Evolutionary conservation across 2,797 vertebrate genomes (phyloP).

Genomic region (Catostomus latipinnis): DNA sequence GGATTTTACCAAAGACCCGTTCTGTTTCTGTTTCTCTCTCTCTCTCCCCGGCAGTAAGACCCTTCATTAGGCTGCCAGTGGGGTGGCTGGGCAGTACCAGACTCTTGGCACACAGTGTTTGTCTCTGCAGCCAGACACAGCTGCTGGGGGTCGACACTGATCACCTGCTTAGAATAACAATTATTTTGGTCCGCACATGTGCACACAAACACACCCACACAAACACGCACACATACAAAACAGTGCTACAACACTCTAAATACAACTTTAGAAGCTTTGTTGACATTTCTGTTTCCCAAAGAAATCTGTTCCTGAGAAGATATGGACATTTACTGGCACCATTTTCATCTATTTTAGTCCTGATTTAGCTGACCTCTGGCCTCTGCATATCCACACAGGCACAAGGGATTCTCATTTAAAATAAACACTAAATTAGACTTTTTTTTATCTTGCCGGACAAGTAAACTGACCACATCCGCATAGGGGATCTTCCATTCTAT

Average conservation of each 20-base stretch:
- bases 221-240: not conserved
- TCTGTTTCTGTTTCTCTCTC: too few species aligned
- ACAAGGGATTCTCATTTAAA: slow-evolving; percentile 67
- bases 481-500: not conserved
- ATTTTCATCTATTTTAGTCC: slow-evolving; percentile 35
- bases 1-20: slow-evolving; percentile 58
- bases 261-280: slow-evolving; percentile 8
- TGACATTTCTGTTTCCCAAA: slow-evolving; percentile 31
- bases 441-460: slow-evolving; percentile 41
- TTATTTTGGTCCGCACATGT: slow-evolving; percentile 67
- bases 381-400: slow-evolving; percentile 61
- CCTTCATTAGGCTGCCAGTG: slow-evolving; percentile 80
- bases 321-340: not conserved
- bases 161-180: slow-evolving; percentile 84
- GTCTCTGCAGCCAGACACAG: slow-evolving; percentile 78
- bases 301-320: slow-evolving; percentile 14
- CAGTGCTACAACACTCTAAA: slow-evolving; percentile 31
- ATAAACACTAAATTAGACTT: slow-evolving; percentile 54
- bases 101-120: slow-evolving; percentile 79
- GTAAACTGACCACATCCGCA: slow-evolving; percentile 65
- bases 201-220: slow-evolving; percentile 30
- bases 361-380: slow-evolving; percentile 53
- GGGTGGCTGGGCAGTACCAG: slow-evolving; percentile 76
- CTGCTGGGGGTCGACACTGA: slow-evolving; percentile 80
- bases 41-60: slow-evolving; percentile 59